A percentile compares a stretch with the other conserved stretches of the same genome.
These are phyloP conservation scores for Octopus sinensis DNA, from an alignment of 1,140 invertebrate genomes.

Conservation along the genomic window DNA sequence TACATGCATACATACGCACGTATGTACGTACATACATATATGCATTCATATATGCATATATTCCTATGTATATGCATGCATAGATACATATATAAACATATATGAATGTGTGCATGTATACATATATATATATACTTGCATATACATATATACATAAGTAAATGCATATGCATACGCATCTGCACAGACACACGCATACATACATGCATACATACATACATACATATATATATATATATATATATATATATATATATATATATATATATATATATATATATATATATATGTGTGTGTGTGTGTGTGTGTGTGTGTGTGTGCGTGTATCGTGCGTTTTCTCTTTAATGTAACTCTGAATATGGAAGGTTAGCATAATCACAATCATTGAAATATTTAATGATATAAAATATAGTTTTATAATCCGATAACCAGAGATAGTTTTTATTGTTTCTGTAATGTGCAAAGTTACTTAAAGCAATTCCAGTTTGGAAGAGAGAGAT, in stretches of 20 bases:
- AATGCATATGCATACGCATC: neutral
- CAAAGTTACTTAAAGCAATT: too few relatives aligned
- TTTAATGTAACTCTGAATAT: too few relatives aligned
- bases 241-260: slow-evolving; percentile 5
- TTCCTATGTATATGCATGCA: neutral
- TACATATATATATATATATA: neutral
- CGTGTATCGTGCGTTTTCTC: neutral
- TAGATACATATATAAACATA: neutral
- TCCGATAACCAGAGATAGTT: too few relatives aligned
- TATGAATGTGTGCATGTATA: neutral
- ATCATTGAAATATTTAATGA: too few relatives aligned
- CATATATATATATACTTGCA: neutral
- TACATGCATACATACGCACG: neutral
- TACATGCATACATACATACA: neutral
- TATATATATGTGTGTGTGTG: neutral
- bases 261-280: slow-evolving; percentile 5
- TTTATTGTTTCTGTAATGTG: too few relatives aligned
- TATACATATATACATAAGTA: neutral
- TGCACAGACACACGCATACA: neutral
- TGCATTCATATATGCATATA: too few relatives aligned
- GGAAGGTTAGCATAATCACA: too few relatives aligned
- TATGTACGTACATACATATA: neutral
- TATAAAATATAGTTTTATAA: too few relatives aligned
- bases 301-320: neutral
- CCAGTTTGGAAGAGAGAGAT: too few relatives aligned